Percentiles rank a stretch among this genome's conserved stretches.
These are phyloP conservation scores for Eptesicus fuscus DNA, from an alignment of 2,113 vertebrate genomes.

Conservation along the genomic window DNA sequence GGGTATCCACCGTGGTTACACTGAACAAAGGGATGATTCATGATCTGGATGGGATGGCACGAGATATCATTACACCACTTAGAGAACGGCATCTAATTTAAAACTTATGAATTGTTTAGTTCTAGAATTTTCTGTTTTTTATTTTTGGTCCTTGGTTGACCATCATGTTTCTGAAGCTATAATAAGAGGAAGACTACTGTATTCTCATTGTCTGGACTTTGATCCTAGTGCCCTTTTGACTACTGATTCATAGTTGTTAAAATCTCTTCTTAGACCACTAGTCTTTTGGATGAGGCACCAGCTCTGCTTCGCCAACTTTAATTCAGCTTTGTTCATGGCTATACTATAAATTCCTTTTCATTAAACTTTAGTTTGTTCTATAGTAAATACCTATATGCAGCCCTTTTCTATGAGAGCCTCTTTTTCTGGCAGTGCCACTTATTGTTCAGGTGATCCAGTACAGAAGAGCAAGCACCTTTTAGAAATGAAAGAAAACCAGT, in stretches of 20 bases:
- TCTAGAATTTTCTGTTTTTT: neutral
- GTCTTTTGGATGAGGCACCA: neutral
- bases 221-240: neutral
- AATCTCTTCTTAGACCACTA: neutral
- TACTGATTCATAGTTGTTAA: neutral
- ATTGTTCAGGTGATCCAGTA: neutral
- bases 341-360: neutral
- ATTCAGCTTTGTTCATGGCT: neutral
- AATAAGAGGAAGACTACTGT: neutral
- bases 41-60: neutral
- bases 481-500: constrained; percentile 7
- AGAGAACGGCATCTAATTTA: neutral
- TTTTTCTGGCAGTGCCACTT: neutral
- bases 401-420: neutral
- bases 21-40: neutral
- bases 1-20: neutral
- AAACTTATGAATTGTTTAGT: neutral
- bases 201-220: neutral
- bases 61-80: neutral
- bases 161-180: neutral
- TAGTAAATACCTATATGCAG: neutral
- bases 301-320: neutral
- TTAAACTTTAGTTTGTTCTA: neutral
- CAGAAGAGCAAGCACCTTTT: neutral
- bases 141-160: neutral